These are phyloP conservation scores for Oenanthe oenanthe DNA, from an alignment of 2,113 vertebrate genomes.

Conservation along the genomic window DNA sequence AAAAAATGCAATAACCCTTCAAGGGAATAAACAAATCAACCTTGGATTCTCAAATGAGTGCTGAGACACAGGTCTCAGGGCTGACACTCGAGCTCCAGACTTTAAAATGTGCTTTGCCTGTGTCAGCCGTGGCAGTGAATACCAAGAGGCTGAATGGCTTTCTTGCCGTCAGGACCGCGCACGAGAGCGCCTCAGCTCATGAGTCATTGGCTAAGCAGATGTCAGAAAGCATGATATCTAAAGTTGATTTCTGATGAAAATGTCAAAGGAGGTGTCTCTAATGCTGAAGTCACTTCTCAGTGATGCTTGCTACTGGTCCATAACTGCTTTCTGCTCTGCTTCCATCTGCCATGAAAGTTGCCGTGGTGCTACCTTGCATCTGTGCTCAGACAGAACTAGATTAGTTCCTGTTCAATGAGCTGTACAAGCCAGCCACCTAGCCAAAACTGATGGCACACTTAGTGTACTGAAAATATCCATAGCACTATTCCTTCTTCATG, in stretches of 20 bases:
- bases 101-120: constrained; percentile 4
- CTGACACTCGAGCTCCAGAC: constrained; percentile 48
- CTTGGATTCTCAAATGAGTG: neutral
- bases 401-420: neutral
- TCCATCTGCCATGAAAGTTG: neutral
- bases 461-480: neutral
- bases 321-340: neutral
- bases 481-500: neutral
- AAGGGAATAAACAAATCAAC: constrained; percentile 48
- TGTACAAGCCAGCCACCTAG: neutral
- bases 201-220: constrained; percentile 26
- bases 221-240: constrained; percentile 12
- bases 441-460: neutral
- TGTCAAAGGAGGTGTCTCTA: constrained; percentile 9
- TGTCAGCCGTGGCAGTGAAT: neutral
- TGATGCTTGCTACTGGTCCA: neutral
- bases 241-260: constrained; percentile 50
- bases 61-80: constrained; percentile 35
- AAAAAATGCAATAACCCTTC: constrained; percentile 24
- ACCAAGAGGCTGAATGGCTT: neutral
- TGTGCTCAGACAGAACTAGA: neutral
- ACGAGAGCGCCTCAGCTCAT: neutral
- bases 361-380: neutral
- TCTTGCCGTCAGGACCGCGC: neutral
- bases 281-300: neutral